phyloP scores from a whole-genome alignment of 2,888 invertebrate species.

The Hypsopygia costalis region DNA sequence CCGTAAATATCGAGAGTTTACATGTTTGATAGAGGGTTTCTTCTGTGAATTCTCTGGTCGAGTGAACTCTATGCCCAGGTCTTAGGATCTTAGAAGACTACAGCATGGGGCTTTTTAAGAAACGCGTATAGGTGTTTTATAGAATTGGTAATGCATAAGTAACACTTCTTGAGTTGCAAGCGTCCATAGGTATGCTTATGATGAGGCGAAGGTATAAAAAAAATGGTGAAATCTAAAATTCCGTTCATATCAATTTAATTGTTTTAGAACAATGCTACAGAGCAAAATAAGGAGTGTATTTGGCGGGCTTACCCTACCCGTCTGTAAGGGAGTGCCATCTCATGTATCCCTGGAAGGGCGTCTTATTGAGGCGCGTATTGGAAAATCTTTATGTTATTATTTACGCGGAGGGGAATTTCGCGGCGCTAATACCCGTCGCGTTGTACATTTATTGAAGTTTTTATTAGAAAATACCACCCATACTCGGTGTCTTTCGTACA shows the following conservation, averaged over 20 bases:
- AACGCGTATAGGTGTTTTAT: no score
- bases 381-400: slow-evolving; percentile 71
- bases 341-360: slow-evolving; percentile 12
- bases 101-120: no score
- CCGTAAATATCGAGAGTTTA: no score
- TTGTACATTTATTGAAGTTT: slow-evolving; percentile 63
- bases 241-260: slow-evolving; percentile 1
- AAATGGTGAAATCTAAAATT: no score
- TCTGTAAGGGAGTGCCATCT: slow-evolving; percentile 4
- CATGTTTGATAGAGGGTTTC: no score
- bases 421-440: slow-evolving; percentile 60
- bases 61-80: no score
- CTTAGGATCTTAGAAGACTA: no score
- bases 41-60: no score
- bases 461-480: slow-evolving; percentile 65
- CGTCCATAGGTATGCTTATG: no score
- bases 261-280: background rate
- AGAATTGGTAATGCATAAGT: no score
- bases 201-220: no score
- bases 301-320: background rate
- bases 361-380: slow-evolving; percentile 60
- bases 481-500: slow-evolving; percentile 35
- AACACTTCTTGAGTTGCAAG: no score
- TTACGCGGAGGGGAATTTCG: slow-evolving; percentile 57
- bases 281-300: background rate